Percentiles rank a stretch among this genome's conserved stretches.
phyloP scores from a whole-genome alignment of 2,113 vertebrate genomes.

The Dipodomys ordii region DNA sequence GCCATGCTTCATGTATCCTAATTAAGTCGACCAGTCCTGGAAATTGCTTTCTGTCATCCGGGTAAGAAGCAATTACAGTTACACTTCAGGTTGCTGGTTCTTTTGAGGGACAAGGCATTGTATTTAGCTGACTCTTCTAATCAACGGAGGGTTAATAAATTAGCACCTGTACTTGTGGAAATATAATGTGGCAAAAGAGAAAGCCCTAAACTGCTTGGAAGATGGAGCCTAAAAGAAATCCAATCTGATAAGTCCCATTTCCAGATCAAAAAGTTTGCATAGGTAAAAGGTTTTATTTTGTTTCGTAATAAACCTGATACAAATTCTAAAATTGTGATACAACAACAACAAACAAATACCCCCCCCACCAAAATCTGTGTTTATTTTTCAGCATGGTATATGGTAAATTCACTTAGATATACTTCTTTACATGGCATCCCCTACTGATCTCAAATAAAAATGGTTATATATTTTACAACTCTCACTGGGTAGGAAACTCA shows the following conservation, averaged over 20 bases:
- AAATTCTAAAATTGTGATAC: not conserved
- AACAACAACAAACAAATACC: not conserved
- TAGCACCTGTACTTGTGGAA: not conserved
- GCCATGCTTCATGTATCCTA: constrained; percentile 49
- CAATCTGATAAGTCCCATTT: not conserved
- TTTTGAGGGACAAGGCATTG: constrained; percentile 39
- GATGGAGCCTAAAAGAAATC: constrained; percentile 23
- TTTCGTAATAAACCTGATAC: not conserved
- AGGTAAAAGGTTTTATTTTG: constrained; percentile 38
- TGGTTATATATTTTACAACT: not conserved
- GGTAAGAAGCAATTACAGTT: constrained; percentile 70
- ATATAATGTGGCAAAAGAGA: not conserved
- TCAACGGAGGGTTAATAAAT: constrained; percentile 63
- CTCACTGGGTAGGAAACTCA: not conserved
- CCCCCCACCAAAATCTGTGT: not conserved
- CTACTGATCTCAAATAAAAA: not conserved
- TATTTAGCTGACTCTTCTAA: constrained; percentile 49
- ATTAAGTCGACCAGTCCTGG: constrained; percentile 64
- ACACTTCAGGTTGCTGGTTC: constrained; percentile 37
- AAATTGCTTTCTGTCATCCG: constrained; percentile 77
- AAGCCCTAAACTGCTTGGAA: not conserved
- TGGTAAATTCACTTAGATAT: not conserved
- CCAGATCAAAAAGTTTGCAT: not conserved
- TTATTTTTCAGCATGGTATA: not conserved
- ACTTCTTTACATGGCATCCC: not conserved